Evolutionary conservation across 2,113 vertebrate species (phyloP), one percentile per base, ranked within the genome.

Genomic region (Brienomyrus brachyistius): DNA sequence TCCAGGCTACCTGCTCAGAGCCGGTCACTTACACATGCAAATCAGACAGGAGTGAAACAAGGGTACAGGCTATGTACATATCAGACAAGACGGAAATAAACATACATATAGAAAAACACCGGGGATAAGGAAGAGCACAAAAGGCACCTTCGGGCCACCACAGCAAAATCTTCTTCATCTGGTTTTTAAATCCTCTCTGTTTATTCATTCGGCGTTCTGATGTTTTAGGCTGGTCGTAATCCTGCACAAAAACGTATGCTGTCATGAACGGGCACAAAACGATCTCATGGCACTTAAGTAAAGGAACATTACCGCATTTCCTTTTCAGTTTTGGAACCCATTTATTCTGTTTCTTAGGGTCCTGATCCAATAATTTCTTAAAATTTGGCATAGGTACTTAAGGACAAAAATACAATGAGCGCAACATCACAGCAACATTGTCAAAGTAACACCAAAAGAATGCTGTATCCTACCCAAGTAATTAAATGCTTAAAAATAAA

Each of bases 31-130:
- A 48, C 23, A 85, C 77, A 84, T 47, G 77, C 80, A 84, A 35
- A 89, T 23, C 77, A n/a, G 88, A 83, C 50, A 45, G 88, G 51
- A 51, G 47, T 27, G 27, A 40, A 56, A 83, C 74, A 56, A 52
- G 35, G 21, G 83, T 45, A 89, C 74, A 47, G 62, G 43, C 56
- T 31, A 45, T 27, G 43, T 85, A 66, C 89, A 62, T 62, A 11
- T 80, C 47, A 82, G 47, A 89, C 88, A 89, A 13, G 40, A 85
- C 40, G 8, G 52, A 82, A 88, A 80, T 17, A 77, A 48, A 89
- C 70, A 50, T 56, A 40, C 27, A 56, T 45, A 88, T 40, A 88
- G 31, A 89, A 50, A 13, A 31, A 54, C 48, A 82, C 66, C 31
- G 54, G 27, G 48, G 17, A 51, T 27, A 56, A 51, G 31, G 31